Conservation (phyloP, 92 coral and sea anemone species). For the Palythoa grandiflora region DNA sequence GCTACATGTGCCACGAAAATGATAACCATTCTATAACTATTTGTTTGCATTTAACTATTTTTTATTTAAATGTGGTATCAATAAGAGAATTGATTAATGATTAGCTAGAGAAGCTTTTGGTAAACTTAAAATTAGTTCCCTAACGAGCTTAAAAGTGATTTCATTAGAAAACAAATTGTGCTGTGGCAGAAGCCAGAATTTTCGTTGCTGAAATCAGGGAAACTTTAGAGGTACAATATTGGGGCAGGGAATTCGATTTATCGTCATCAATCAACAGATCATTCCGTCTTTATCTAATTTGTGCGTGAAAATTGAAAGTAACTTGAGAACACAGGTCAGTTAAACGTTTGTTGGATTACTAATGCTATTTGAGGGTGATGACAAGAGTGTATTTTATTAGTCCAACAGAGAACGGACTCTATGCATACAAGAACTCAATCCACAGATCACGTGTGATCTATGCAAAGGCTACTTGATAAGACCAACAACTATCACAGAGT, state of each 20-base stretch:
- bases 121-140: neutral
- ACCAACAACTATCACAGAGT: conserved; percentile 88
- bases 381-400: conserved; percentile 72
- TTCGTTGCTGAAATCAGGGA: conserved; percentile 4
- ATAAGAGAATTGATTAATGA: conserved; percentile 23
- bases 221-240: conserved; percentile 2
- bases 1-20: conserved; percentile 7
- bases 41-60: conserved; percentile 14
- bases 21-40: neutral
- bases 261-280: conserved; percentile 38
- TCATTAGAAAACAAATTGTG: neutral
- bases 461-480: conserved; percentile 87
- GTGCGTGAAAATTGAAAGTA: conserved; percentile 36
- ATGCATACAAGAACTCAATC: conserved; percentile 69
- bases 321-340: conserved; percentile 16
- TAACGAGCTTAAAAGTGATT: conserved; percentile 1
- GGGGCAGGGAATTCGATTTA: conserved; percentile 29
- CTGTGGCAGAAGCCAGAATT: neutral
- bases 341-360: conserved; percentile 17
- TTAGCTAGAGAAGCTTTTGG: neutral
- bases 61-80: conserved; percentile 17
- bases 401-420: conserved; percentile 83
- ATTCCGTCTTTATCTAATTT: conserved; percentile 33
- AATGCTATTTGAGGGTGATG: conserved; percentile 38
- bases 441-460: conserved; percentile 79